A percentile compares a stretch with the other conserved stretches of the same genome.
These are phyloP conservation scores for Zaprionus davidi DNA, from an alignment of 1,140 invertebrate species.

Conservation along the genomic window DNA sequence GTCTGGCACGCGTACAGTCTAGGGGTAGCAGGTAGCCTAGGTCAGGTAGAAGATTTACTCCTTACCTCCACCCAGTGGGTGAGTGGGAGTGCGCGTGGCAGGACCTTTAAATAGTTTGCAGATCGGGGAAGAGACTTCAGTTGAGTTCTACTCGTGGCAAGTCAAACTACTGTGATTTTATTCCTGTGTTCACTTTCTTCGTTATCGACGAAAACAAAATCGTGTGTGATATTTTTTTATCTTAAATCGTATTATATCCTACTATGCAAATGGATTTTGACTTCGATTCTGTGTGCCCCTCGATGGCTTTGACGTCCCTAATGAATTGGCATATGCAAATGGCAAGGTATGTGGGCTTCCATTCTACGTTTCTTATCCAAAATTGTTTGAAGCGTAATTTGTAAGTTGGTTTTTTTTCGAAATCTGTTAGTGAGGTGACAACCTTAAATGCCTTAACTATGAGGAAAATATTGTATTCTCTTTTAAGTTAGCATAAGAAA, in stretches of 20 bases:
- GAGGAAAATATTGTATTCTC: no score
- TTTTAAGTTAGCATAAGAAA: neutral
- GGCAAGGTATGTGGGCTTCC: slow-evolving; percentile 64
- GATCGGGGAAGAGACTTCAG: slow-evolving; percentile 39
- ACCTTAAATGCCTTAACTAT: neutral
- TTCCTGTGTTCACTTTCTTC: slow-evolving; percentile 38
- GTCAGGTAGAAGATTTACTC: slow-evolving; percentile 15
- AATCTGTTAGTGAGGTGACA: slow-evolving; percentile 10
- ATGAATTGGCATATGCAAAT: slow-evolving; percentile 66
- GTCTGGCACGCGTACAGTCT: slow-evolving; percentile 67
- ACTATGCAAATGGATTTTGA: slow-evolving; percentile 61
- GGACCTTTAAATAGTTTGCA: slow-evolving; percentile 65
- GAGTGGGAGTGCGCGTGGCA: neutral
- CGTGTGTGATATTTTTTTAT: slow-evolving; percentile 42
- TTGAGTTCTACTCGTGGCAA: slow-evolving; percentile 76
- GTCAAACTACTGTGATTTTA: slow-evolving; percentile 60
- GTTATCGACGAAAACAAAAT: neutral
- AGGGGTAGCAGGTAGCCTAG: neutral
- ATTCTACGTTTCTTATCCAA: neutral
- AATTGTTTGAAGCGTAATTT: slow-evolving; percentile 36
- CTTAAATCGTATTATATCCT: slow-evolving; percentile 36
- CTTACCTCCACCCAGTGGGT: slow-evolving; percentile 18
- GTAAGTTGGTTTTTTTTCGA: slow-evolving; percentile 23
- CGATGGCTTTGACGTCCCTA: slow-evolving; percentile 69
- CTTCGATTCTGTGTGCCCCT: slow-evolving; percentile 61